Evolutionary conservation across 2,797 vertebrate species (phyloP).

Genomic region (Thunnus albacares): DNA sequence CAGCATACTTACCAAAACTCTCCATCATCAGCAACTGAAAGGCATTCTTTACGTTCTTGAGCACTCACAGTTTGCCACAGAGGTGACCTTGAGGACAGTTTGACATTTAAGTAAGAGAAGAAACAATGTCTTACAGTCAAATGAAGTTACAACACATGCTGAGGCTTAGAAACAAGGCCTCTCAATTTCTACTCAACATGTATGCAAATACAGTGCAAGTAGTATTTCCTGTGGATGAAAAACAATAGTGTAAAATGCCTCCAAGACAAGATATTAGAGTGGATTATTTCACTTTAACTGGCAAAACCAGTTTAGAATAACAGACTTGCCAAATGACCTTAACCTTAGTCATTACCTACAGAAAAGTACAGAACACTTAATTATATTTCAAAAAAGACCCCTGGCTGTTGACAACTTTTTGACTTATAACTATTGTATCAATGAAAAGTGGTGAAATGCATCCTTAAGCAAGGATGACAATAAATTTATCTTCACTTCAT

Average conservation of each 20-base stretch:
- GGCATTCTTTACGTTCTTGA: constrained; percentile 60
- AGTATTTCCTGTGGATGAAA: no score
- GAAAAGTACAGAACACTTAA: neutral
- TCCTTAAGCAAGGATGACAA: neutral
- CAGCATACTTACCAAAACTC: constrained; percentile 83
- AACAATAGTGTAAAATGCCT: no score
- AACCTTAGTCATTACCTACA: neutral
- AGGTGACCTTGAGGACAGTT: constrained; percentile 62
- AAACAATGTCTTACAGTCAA: neutral
- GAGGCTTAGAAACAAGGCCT: no score
- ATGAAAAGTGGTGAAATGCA: neutral
- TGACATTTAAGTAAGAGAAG: neutral
- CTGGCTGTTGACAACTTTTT: neutral
- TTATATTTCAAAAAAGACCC: neutral
- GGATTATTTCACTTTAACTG: no score
- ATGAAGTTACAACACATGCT: no score
- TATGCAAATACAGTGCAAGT: no score
- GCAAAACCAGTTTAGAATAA: no score
- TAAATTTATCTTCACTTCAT: neutral
- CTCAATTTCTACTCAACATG: no score
- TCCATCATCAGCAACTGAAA: constrained; percentile 69
- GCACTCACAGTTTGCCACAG: constrained; percentile 75
- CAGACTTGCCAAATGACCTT: no score
- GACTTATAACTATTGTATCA: neutral
- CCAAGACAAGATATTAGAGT: no score